Evolutionary conservation across 2,888 invertebrate genomes (phyloP), one percentile per base, ranked within the genome.

Genomic region (Alcis repandata): DNA sequence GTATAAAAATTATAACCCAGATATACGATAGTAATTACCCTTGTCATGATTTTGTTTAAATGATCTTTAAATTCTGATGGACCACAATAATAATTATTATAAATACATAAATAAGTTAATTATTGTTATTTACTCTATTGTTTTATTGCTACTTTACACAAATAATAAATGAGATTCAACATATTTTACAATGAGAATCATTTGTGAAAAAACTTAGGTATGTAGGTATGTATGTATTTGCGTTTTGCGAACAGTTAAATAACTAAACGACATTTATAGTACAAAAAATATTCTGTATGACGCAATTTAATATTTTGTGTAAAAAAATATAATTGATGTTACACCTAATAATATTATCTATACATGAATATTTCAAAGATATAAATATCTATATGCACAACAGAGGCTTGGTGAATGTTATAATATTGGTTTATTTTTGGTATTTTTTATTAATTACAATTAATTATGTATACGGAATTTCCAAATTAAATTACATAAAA

Each of bases 261-360:
- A 27, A 27, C 27, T 27, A 10, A 49, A 10, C 1, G 9, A 13
- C 10, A 10, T 17, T 11, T 49, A 32, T 36, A n/a, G 27, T 27
- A 41, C 46, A 56, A 53, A 57, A 19, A 38, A 19, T 45, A 53
- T 32, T 13, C 17, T 36, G 27, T 45, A 40, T 22, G 1, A 10
- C 8, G 41, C 20, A 49, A 17, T 43, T 62, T 54, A 9, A 11
- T 51, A 49, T 40, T 58, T 67, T 70, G 61, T 65, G 48, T 75
- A 73, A 72, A 73, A 75, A 72, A 72, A 73, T 74, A 75, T 69
- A 54, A 73, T 71, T 54, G 68, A 68, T 72, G 59, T 66, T 38
- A 68, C 54, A 68, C 56, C 66, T 70, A 33, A 15, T 70, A 45
- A 33, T 68, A 61, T 58, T 63, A 73, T 53, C 49, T 68, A 57